A percentile compares a stretch with the other conserved stretches of the same genome.
These are phyloP conservation scores for Ceratina japonica DNA, from an alignment of 1,140 invertebrate genomes.

Conservation along the genomic window DNA sequence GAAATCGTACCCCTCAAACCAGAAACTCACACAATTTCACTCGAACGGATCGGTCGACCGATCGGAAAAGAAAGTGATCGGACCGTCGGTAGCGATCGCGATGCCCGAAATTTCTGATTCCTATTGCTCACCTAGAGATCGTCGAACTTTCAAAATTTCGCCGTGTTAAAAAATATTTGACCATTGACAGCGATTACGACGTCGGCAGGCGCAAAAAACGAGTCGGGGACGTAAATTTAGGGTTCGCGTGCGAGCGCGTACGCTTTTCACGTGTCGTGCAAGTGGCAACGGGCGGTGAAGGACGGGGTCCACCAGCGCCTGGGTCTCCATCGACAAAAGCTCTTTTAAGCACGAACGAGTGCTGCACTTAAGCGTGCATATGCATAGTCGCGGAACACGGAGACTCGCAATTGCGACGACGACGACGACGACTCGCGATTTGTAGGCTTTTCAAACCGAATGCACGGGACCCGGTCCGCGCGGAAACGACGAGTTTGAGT, in stretches of 20 bases:
- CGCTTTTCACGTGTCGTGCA: conserved; percentile 35
- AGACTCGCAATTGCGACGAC: conserved; percentile 34
- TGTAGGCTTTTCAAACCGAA: conserved; percentile 16
- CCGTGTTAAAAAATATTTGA: neutral
- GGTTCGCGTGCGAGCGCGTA: conserved; percentile 22
- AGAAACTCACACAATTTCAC: neutral
- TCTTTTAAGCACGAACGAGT: conserved; percentile 54
- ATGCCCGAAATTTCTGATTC: too few relatives aligned
- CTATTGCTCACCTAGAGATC: neutral
- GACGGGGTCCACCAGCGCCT: neutral
- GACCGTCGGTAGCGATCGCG: too few relatives aligned
- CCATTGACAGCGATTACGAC: conserved; percentile 1
- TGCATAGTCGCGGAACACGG: conserved; percentile 20
- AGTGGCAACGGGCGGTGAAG: conserved; percentile 4
- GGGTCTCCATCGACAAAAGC: conserved; percentile 52
- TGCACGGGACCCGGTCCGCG: neutral
- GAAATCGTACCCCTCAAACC: neutral
- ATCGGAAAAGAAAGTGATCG: too few relatives aligned
- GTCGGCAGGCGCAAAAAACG: conserved; percentile 20
- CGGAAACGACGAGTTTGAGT: conserved; percentile 15
- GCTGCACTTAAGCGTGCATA: conserved; percentile 40
- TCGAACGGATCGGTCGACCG: neutral
- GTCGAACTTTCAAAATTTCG: neutral
- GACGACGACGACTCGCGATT: conserved; percentile 30
- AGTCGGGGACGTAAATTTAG: conserved; percentile 27